phyloP scores from a whole-genome alignment of 2,888 invertebrate species.

The Lymantria dispar region DNA sequence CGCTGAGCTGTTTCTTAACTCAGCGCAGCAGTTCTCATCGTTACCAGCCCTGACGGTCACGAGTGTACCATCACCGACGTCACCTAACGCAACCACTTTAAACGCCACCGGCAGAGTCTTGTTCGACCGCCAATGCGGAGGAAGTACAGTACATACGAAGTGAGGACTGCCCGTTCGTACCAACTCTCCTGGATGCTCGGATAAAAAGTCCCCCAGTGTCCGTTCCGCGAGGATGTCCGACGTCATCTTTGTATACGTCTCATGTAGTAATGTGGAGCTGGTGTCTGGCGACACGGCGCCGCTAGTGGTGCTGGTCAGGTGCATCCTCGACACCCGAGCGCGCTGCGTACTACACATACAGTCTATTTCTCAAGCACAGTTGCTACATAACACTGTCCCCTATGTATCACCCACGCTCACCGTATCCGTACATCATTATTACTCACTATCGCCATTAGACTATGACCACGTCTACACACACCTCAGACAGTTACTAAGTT shows the following conservation, averaged over 20 bases:
- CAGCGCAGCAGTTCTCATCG: constrained; percentile 98
- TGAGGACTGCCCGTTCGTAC: constrained; percentile 96
- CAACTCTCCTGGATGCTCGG: constrained; percentile 95
- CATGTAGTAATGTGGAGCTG: constrained; percentile 87
- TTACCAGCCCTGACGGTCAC: constrained; percentile 98
- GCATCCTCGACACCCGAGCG: constrained; percentile 78
- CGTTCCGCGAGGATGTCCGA: constrained; percentile 94
- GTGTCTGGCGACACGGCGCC: constrained; percentile 87
- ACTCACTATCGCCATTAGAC: constrained; percentile 47
- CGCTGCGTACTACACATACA: constrained; percentile 80
- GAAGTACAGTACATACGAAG: constrained; percentile 96
- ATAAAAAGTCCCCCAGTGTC: constrained; percentile 92
- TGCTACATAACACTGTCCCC: constrained; percentile 65
- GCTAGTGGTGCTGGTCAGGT: constrained; percentile 74
- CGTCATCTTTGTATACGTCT: constrained; percentile 94
- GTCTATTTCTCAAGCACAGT: constrained; percentile 46
- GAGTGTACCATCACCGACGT: constrained; percentile 97
- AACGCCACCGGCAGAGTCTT: constrained; percentile 98
- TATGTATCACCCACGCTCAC: constrained; percentile 48
- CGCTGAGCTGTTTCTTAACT: constrained; percentile 96
- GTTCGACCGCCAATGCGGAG: constrained; percentile 98
- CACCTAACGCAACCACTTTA: constrained; percentile 97
- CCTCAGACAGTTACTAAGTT: constrained; percentile 25
- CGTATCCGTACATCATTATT: constrained; percentile 42
- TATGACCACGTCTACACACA: constrained; percentile 15